Base-by-base conservation (phyloP, 2,113 vertebrate species). In the Cryptomyrus ogoouensis region DNA sequence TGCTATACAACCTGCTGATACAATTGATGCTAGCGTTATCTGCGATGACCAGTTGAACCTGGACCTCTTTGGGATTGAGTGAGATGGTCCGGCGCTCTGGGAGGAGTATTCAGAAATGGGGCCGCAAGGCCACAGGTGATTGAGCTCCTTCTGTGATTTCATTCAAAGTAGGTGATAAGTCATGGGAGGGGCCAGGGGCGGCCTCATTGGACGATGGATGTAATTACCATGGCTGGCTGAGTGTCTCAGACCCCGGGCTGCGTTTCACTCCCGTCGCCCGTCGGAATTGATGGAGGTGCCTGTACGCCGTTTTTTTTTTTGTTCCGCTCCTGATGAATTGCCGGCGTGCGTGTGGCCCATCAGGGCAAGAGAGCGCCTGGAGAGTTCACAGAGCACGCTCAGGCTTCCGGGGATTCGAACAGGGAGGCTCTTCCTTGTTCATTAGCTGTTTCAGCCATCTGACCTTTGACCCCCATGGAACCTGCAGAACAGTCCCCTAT, bases 121-220 rank as follows among this genome's bases (percentile, higher is more conserved):
- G 85, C 17, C 0, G 24, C 53, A 17, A 35, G 8, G 24, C 83
- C 39, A 86, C 5, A 85, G 56, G 56, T 52, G 46, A 87, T 56
- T 3, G 89, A 10, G 49, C 35, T 74, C 46, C 83, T 70, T 70
- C 15, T 66, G 5, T n/a, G 10, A 5, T 47, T 39, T 87, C 47
- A 87, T 90, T 90, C 52, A 90, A 90, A 49, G 12, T n/a, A 86
- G 52, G 80, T 21, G 35, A 27, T 85, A 42, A 87, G 89, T 87
- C 84, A 84, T 7, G 44, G 31, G 83, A 74, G 84, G 47, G 21
- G 44, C 44, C 44, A 85, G 6, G 21, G n/a, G 58, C 8, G 5
- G 56, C 58, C 27, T 31, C 53, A 52, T 47, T 39, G n/a, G 83
- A 86, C 42, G 42, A 49, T 27, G 53, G 56, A 44, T 46, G 56